phyloP scores from a whole-genome alignment of 2,888 invertebrate genomes.

The Cephus sareptanus region DNA sequence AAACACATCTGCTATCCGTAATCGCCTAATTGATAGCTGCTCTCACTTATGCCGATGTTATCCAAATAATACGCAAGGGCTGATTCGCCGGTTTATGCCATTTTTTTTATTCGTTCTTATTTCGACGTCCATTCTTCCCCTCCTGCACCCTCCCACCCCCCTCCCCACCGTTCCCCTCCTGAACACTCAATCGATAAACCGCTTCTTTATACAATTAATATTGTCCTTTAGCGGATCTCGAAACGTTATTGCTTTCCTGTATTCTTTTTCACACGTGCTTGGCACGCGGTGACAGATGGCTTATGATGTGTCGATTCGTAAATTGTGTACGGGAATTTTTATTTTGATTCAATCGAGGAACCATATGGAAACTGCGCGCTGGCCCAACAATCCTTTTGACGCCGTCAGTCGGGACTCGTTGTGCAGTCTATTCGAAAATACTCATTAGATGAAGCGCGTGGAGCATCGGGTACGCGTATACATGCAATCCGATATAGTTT shows the following conservation, averaged over 20 bases:
- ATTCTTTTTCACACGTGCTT: background rate
- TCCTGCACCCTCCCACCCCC: background rate
- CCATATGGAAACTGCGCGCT: background rate
- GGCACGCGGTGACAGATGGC: background rate
- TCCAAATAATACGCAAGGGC: constrained; percentile 38
- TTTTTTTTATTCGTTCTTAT: background rate
- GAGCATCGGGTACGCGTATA: no score
- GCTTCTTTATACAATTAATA: constrained; percentile 31
- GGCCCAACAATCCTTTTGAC: background rate
- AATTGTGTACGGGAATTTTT: background rate
- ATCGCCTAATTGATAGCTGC: background rate
- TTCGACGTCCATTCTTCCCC: background rate
- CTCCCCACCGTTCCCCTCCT: background rate
- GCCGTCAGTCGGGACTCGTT: background rate
- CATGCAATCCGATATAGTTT: background rate
- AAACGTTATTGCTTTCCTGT: constrained; percentile 38
- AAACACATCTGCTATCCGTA: background rate
- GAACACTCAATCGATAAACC: constrained; percentile 7
- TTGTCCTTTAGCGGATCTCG: constrained; percentile 39
- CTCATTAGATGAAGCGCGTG: no score
- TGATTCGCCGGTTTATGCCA: constrained; percentile 32
- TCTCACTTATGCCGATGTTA: background rate
- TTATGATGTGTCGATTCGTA: background rate
- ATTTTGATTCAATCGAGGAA: background rate
- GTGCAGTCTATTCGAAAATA: background rate